Evolutionary conservation across 2,888 invertebrate genomes (phyloP), one percentile per base, ranked within the genome.

Genomic region (Drosophila peninsularis): DNA sequence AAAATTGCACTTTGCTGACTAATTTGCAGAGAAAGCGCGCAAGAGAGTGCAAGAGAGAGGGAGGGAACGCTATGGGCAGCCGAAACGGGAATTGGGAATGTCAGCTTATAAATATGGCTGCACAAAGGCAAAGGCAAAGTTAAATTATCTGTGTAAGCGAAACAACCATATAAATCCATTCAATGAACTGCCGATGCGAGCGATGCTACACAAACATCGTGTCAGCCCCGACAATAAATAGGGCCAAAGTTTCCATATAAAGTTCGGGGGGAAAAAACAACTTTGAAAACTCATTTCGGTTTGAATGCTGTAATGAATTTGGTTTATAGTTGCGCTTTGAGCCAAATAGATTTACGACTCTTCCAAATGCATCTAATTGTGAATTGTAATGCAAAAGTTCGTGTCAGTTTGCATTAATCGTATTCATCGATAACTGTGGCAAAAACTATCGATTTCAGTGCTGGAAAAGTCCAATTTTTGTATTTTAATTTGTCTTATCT

Each of bases 1-100:
- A 54, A 71, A 71, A 72, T 63, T 63, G 34, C 63, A 36, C 47
- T 65, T 66, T 39, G 52, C 41, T 52, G 55, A 66, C 65, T 66
- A 66, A 65, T 66, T 66, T 66, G 17, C 50, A 24, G 34, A 9
- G 34, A 19, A 34, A 10, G 5, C 9, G n/a, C 10, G 10, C 10
- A 21, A 36, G 34, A 21, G 34, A 5, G 9, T 2, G 9, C 5
- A 7, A 49, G 34, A 14, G 7, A 4, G 19, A 21, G 19, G 11
- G 30, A 13, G 49, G 13, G 50, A n/a, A n/a, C n/a, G n/a, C n/a
- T n/a, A n/a, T n/a, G n/a, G 19, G 53, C 3, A 36, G 21, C 30
- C 11, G 10, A 47, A 41, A 49, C 27, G 24, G 27, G n/a, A 13
- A 27, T 45, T 41, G 62, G 47, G 42, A 44, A 58, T 19, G 34